Percentiles rank a stretch among this genome's conserved stretches.
phyloP scores from a whole-genome alignment of 2,113 vertebrate genomes.

The Porphyrio hochstetteri region DNA sequence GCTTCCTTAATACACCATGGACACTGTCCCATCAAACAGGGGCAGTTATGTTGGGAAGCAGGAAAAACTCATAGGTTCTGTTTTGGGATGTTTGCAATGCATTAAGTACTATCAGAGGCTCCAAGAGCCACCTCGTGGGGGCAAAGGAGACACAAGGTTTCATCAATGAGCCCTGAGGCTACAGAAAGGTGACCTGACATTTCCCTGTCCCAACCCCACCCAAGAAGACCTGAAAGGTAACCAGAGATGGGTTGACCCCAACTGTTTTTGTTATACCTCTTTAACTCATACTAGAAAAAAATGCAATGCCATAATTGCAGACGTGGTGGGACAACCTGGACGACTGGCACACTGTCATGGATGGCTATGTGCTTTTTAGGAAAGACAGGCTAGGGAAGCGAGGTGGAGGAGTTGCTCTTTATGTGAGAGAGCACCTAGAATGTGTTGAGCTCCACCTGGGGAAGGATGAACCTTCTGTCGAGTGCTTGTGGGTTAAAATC shows the following conservation, averaged over 20 bases:
- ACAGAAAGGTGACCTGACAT: background rate
- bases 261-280: background rate
- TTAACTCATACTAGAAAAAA: background rate
- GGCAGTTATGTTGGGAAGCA: background rate
- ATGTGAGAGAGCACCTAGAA: too few species aligned
- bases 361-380: too few species aligned
- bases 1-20: background rate
- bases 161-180: background rate
- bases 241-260: background rate
- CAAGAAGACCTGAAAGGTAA: background rate
- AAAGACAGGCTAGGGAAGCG: too few species aligned
- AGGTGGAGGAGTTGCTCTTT: too few species aligned
- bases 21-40: accelerated
- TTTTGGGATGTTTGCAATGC: background rate
- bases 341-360: too few species aligned
- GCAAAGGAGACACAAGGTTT: background rate
- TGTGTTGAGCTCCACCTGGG: too few species aligned
- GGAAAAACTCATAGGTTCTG: background rate
- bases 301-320: accelerated
- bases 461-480: too few species aligned
- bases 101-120: background rate
- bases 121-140: background rate
- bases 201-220: background rate
- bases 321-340: too few species aligned
- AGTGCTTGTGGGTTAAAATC: too few species aligned